Percentiles rank a stretch among this genome's conserved stretches.
Conservation (phyloP, 2,888 invertebrate genomes). For the Luffia ferchaultella region DNA sequence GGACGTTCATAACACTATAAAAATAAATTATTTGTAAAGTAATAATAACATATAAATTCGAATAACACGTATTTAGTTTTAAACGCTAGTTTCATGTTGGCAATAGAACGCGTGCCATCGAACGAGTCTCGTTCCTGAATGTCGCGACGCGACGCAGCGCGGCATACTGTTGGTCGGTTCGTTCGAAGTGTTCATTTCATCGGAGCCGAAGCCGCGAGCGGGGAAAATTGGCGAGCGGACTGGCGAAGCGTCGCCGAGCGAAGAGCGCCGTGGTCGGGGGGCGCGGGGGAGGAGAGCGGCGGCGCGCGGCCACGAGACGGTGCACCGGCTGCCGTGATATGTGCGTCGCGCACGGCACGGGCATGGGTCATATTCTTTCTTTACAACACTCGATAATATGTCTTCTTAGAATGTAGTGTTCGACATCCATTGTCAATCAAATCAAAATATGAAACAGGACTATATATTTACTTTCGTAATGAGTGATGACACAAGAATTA, state of each 20-base stretch:
- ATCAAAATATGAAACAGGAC: too few species aligned
- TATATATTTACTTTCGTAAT: too few species aligned
- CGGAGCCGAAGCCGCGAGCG: too few species aligned
- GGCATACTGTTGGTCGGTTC: slow-evolving; percentile 49
- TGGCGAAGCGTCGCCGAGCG: background rate
- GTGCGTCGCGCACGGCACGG: slow-evolving; percentile 12
- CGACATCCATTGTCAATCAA: too few species aligned
- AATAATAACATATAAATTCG: slow-evolving; percentile 56
- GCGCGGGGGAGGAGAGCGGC: background rate
- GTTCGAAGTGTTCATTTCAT: too few species aligned
- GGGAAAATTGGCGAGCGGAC: too few species aligned
- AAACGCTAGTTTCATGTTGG: slow-evolving; percentile 62
- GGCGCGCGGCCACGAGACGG: slow-evolving; percentile 47
- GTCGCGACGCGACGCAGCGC: slow-evolving; percentile 61
- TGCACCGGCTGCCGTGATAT: slow-evolving; percentile 55
- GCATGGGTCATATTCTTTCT: too few species aligned
- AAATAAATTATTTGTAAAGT: slow-evolving; percentile 58
- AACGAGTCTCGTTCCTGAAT: slow-evolving; percentile 65
- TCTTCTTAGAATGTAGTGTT: too few species aligned
- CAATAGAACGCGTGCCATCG: slow-evolving; percentile 61
- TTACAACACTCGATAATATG: too few species aligned
- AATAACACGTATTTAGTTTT: slow-evolving; percentile 58
- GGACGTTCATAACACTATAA: slow-evolving; percentile 55
- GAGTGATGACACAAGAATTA: too few species aligned
- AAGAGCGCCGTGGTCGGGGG: background rate